Evolutionary conservation across 2,888 invertebrate species (phyloP), one percentile per base, ranked within the genome.

Genomic region (Rhagonycha lutea): DNA sequence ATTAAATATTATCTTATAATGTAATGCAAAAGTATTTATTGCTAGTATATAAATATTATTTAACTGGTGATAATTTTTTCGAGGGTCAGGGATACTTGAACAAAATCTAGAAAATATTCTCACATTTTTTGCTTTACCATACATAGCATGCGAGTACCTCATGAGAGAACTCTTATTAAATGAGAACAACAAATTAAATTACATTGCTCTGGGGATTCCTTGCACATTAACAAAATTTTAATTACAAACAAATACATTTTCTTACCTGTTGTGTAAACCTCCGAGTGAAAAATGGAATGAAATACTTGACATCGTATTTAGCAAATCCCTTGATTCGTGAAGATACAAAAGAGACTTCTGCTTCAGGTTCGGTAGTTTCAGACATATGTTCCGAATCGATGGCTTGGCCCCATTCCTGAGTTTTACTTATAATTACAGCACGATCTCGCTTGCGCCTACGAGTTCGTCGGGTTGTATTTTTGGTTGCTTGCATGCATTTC

Each of bases 391-490:
- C 97, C 0, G 97, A 96, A 88, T 98, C 97, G 80, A 98, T 94
- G 11, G 97, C 94, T 89, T 96, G 95, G 1, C 97, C 97, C 98
- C 98, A 98, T 91, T 99, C 98, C 85, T 96, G 95, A 0, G 99
- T 99, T 90, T 99, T 99, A 83, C 98, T 98, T 77, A 99, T 90
- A 72, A 98, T 96, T 68, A 98, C 94, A 88, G 96, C 96, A 85
- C 95, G 94, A 61, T 90, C 91, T 86, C 92, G 86, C 82, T 85
- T 86, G 78, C 86, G 85, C 79, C 87, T 90, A 89, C 85, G 91
- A 80, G 86, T 89, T 88, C 92, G 90, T 88, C 88, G 81, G 73
- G 89, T 88, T 70, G 89, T 89, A 83, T 90, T 91, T 79, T 92
- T 87, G 29, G 87, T 88, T 81, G 95, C 94, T 88, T 96, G 93